phyloP scores from a whole-genome alignment of 1,140 invertebrate species.

The Nymphalis io region DNA sequence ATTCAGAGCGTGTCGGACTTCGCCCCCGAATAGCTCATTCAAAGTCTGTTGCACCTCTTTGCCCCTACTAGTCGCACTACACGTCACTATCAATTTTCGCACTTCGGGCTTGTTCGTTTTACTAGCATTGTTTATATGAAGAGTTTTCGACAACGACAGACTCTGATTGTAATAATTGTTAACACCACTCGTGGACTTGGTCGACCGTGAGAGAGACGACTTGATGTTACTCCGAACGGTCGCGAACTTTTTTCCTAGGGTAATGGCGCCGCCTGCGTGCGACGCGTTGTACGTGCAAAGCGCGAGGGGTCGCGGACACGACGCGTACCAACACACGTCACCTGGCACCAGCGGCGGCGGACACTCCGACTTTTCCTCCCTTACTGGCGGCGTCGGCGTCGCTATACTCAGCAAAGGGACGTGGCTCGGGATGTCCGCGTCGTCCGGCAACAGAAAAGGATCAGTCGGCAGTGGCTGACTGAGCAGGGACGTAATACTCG shows the following conservation, averaged over 20 bases:
- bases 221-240: constrained; percentile 76
- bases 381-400: constrained; percentile 39
- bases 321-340: constrained; percentile 75
- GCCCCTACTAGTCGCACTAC: constrained; percentile 52
- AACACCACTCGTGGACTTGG: constrained; percentile 48
- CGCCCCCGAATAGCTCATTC: constrained; percentile 58
- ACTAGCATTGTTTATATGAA: constrained; percentile 67
- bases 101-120: constrained; percentile 74
- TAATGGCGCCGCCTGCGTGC: constrained; percentile 70
- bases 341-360: constrained; percentile 53
- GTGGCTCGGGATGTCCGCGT: constrained; percentile 48
- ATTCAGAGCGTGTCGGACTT: constrained; percentile 59
- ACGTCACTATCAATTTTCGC: constrained; percentile 74
- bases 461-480: constrained; percentile 57
- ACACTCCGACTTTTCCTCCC: constrained; percentile 50
- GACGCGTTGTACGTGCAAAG: constrained; percentile 75
- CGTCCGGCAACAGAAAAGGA: constrained; percentile 57
- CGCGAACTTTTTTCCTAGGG: constrained; percentile 70
- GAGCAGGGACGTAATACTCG: constrained; percentile 61
- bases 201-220: constrained; percentile 61
- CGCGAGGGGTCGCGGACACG: constrained; percentile 73
- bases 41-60: constrained; percentile 63
- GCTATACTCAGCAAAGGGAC: constrained; percentile 46
- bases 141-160: constrained; percentile 64
- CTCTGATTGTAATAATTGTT: constrained; percentile 68